Evolutionary conservation across 2,797 vertebrate species (phyloP).

Genomic region (Cacajao melanocephalus): DNA sequence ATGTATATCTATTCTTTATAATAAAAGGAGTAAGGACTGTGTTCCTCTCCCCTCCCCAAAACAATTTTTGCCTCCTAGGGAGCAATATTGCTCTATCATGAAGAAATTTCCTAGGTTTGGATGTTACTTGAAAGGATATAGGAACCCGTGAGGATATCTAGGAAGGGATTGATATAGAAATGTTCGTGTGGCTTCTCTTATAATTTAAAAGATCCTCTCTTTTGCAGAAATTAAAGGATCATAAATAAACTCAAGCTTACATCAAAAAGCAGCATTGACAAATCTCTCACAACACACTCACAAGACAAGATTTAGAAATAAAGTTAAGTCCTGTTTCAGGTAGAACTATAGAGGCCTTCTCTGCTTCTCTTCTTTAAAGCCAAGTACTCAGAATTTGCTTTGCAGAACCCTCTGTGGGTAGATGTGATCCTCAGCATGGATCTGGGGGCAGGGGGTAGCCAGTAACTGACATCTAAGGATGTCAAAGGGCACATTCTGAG

Average conservation of each 20-base stretch:
- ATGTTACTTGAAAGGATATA: not conserved
- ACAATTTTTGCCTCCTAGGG: not conserved
- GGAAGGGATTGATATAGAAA: not conserved
- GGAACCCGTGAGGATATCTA: not conserved
- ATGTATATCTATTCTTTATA: not conserved
- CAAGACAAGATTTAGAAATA: not conserved
- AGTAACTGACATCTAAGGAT: not conserved
- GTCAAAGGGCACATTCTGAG: not conserved
- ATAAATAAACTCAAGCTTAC: not conserved
- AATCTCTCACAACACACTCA: not conserved
- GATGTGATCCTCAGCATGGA: not conserved
- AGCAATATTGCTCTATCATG: not conserved
- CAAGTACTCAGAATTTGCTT: not conserved
- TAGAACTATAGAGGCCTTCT: no score
- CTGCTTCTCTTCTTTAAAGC: not conserved
- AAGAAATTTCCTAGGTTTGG: not conserved
- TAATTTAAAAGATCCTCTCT: not conserved
- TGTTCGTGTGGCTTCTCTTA: not conserved
- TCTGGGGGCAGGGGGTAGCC: not conserved
- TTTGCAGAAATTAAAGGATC: not conserved
- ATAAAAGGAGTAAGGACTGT: not conserved
- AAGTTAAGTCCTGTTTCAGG: not conserved
- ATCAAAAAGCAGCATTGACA: not conserved
- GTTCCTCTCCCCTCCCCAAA: not conserved
- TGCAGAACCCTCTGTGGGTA: not conserved